Percentiles rank a stretch among this genome's conserved stretches.
These are phyloP conservation scores for Otolemur crassicaudatus DNA, from an alignment of 2,797 vertebrate species.

Conservation along the genomic window DNA sequence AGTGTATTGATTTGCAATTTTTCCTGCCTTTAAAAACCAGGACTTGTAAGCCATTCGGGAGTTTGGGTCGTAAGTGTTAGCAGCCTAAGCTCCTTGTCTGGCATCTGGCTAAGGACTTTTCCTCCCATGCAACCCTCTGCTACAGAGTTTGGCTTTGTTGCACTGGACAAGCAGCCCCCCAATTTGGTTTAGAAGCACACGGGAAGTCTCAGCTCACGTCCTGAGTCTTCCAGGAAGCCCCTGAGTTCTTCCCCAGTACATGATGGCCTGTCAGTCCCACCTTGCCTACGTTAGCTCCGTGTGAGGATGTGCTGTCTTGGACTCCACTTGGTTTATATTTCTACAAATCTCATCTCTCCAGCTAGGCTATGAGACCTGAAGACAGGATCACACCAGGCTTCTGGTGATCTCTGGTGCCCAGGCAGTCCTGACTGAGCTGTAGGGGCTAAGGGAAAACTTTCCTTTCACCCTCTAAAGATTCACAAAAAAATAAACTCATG, in stretches of 20 bases:
- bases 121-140: too few species aligned
- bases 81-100: too few species aligned
- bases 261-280: background rate
- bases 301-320: background rate
- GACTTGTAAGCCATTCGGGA: too few species aligned
- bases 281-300: background rate
- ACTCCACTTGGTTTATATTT: background rate
- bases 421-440: background rate
- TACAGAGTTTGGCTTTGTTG: too few species aligned
- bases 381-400: background rate
- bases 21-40: too few species aligned
- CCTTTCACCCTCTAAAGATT: background rate
- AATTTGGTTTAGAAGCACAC: too few species aligned
- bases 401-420: background rate
- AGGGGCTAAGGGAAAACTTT: background rate
- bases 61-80: too few species aligned
- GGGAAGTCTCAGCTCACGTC: background rate
- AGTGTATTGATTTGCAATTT: too few species aligned
- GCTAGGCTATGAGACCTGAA: background rate
- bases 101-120: too few species aligned
- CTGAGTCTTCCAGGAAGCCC: background rate
- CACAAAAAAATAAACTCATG: background rate
- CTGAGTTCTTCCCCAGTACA: background rate
- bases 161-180: too few species aligned
- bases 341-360: background rate